Base-by-base conservation (phyloP, 2,888 invertebrate species). In the Cylloceria caligata region DNA sequence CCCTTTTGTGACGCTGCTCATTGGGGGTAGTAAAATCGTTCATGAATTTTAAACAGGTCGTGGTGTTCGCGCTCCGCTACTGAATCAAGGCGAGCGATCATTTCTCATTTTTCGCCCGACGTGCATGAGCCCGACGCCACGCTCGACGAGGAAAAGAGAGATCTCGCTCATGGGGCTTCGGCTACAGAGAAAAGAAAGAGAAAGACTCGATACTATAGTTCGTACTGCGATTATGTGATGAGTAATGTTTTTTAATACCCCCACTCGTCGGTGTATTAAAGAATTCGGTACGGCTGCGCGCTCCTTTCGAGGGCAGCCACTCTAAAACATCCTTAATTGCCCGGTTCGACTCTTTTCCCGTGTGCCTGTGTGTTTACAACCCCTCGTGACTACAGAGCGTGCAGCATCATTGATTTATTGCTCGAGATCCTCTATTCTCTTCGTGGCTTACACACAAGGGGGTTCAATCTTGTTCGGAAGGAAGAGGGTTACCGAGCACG, bases 311-410 rank as follows among this genome's bases (percentile, higher is more conserved):
- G 87, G 88, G 90, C 90, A 91, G 86, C 89, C 89, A 92, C 91
- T 93, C 91, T 88, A 92, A 92, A 92, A 92, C 92, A 92, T 91
- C 92, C 92, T 92, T 93, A 92, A 92, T 93, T 92, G 92, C 92
- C 89, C 85, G 86, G 87, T 88, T 88, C 88, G 86, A 84, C 75
- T 86, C 85, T 86, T 60, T 34, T 11, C 19, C 60, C 9, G 83
- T 60, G 81, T 74, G 78, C 79, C 52, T 83, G 86, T 83, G 83
- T 86, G 83, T 88, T 88, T 87, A 84, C 87, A 84, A 76, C 77
- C 81, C 83, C 75, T 81, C 77, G 75, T 52, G 69, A 74, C 49
- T 83, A 78, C 80, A 83, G 85, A 88, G 84, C 80, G 49, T 68
- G 76, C 65, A 84, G 85, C 88, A 85, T 88, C 88, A 88, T 89